Evolutionary conservation across 2,797 vertebrate species (phyloP).

Genomic region (Mycteria americana): DNA sequence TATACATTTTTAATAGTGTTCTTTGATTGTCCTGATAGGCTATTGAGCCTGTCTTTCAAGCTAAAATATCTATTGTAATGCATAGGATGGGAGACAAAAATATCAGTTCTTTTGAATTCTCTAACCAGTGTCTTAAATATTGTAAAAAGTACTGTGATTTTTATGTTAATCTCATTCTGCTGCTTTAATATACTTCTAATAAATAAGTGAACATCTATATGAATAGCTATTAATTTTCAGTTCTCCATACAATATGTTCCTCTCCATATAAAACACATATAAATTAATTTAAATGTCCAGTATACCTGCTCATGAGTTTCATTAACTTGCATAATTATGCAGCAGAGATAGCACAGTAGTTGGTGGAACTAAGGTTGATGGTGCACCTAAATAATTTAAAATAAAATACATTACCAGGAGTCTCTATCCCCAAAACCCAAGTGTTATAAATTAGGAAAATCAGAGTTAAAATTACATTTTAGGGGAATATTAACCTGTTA

Average conservation of each 20-base stretch:
- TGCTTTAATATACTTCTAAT: not conserved
- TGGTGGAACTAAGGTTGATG: not conserved
- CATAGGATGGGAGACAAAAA: not conserved
- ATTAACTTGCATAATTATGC: slow-evolving; percentile 15
- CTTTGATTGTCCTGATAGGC: not conserved
- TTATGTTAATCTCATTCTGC: not conserved
- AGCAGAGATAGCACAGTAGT: not conserved
- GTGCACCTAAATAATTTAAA: not conserved
- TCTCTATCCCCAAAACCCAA: not conserved
- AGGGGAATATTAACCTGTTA: not conserved
- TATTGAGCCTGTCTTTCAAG: not conserved
- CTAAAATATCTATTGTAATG: not conserved
- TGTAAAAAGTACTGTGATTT: not conserved
- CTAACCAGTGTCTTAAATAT: not conserved
- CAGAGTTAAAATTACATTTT: not conserved
- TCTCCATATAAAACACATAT: not conserved
- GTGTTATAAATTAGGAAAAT: not conserved
- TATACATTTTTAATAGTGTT: not conserved
- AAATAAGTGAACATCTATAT: not conserved
- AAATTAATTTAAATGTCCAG: slow-evolving; percentile 5
- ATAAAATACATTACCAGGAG: not conserved
- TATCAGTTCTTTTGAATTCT: not conserved
- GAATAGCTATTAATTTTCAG: not conserved
- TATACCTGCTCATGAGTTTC: not conserved
- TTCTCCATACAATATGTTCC: not conserved